These are phyloP conservation scores for Drosophila pandora DNA, from an alignment of 1,140 invertebrate genomes.

Conservation along the genomic window DNA sequence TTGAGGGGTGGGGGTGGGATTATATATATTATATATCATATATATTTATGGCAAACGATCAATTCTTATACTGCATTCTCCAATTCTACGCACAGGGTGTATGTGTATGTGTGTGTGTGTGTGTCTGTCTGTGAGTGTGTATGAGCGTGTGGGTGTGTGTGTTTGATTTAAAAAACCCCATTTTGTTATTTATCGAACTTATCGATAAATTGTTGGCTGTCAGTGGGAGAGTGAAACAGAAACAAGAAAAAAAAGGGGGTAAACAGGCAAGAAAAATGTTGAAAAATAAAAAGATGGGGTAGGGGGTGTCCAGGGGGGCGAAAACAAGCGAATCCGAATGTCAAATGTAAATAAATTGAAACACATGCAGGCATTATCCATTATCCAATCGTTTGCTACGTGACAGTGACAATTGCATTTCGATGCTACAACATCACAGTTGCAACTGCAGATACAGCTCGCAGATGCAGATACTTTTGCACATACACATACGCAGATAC, in stretches of 20 bases:
- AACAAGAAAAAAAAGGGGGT: background rate
- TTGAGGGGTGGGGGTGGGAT: constrained; percentile 15
- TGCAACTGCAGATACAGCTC: background rate
- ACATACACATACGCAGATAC: background rate
- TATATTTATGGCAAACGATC: constrained; percentile 8
- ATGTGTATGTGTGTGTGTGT: constrained; percentile 8
- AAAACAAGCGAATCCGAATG: constrained; percentile 39
- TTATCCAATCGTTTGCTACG: constrained; percentile 46
- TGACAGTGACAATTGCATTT: constrained; percentile 53
- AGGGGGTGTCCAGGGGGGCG: background rate
- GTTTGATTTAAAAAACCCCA: constrained; percentile 13
- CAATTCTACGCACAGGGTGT: constrained; percentile 24
- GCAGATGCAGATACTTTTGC: constrained; percentile 1
- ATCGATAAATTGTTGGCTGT: constrained; percentile 43
- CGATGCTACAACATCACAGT: constrained; percentile 27
- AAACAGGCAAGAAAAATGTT: constrained; percentile 26
- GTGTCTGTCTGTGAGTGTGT: background rate
- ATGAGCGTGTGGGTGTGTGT: constrained; percentile 11
- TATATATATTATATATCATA: constrained; percentile 11
- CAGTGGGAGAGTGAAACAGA: constrained; percentile 8
- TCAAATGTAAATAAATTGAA: constrained; percentile 55
- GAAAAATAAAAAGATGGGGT: constrained; percentile 24
- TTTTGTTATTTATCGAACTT: constrained; percentile 20
- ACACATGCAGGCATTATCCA: constrained; percentile 54
- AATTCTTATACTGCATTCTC: constrained; percentile 28